Base-by-base conservation (phyloP, 2,113 vertebrate species). In the Rattus rattus region DNA sequence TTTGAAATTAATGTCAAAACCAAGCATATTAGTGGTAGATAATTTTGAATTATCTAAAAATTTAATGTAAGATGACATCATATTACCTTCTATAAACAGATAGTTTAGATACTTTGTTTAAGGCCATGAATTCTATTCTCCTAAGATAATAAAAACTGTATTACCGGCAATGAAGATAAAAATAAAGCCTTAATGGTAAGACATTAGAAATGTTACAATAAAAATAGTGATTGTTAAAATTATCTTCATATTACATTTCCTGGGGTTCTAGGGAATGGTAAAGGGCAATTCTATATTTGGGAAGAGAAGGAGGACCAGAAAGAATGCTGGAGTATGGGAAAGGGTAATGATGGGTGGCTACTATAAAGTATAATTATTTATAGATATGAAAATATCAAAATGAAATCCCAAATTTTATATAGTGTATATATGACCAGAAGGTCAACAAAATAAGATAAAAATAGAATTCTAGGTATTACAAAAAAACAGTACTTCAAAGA, bases 121-220 rank as follows among this genome's bases (percentile, higher is more conserved):
- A 86, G 70, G 61, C 2, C 76, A 54, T 63, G 47, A 79, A 79
- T 85, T 24, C 47, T 36, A 90, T 89, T 76, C 47, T 86, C 47
- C 69, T 92, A 94, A 77, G 30, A 77, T 28, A 85, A 84, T 76
- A 59, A 93, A 89, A 87, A 36, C 7, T 54, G n/a, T 49, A 67
- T 47, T 81, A 24, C 13, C 13, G 90, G 77, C 33, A 85, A 80
- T 36, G 54, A 88, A 72, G 39, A 6, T 39, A 73, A 20, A 94
- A 73, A 65, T 33, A 86, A 73, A 47, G 1, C 17, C 14, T 69
- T 92, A 86, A 61, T 73, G 63, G 22, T 77, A 65, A 94, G 89
- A 80, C 47, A 80, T 86, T 80, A 90, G 86, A 86, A 59, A 67
- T 3, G 85, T 85, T 39, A 6, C 19, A 80, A 67, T 56, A 52